phyloP scores from a whole-genome alignment of 2,113 vertebrate genomes.

The Mesembrinibis cayennensis region DNA sequence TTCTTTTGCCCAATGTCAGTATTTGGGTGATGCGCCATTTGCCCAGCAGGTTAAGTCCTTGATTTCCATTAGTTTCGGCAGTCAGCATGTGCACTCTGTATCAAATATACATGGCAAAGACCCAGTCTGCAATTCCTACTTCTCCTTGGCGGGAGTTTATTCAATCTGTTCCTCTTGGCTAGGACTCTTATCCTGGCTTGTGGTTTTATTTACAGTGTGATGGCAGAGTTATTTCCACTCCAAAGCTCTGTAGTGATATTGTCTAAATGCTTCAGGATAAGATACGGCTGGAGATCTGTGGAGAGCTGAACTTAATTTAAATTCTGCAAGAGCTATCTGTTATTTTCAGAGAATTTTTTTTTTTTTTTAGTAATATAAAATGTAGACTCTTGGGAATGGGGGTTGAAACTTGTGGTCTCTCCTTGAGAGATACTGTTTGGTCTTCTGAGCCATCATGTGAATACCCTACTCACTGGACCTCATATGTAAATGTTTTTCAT shows the following conservation, averaged over 20 bases:
- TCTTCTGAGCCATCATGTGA: not conserved
- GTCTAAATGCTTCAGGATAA: not conserved
- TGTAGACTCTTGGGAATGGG: not conserved
- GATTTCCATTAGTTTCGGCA: not conserved
- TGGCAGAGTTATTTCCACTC: constrained; percentile 25
- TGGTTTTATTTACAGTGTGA: constrained; percentile 4
- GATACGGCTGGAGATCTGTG: not conserved
- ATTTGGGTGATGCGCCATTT: not conserved
- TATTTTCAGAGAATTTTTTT: not conserved
- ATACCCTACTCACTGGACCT: not conserved
- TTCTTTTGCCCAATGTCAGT: not conserved
- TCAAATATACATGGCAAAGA: not conserved
- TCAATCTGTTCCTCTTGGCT: constrained; percentile 57
- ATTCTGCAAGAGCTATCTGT: not conserved
- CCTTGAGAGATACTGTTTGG: not conserved
- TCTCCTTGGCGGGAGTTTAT: constrained; percentile 30
- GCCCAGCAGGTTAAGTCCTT: not conserved
- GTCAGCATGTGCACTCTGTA: not conserved
- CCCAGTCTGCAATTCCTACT: constrained; percentile 9
- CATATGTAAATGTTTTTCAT: not conserved
- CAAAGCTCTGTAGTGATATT: not conserved
- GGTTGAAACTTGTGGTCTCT: not conserved
- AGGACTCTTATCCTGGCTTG: constrained; percentile 11
- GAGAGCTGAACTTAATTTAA: not conserved
- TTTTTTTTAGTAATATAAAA: not conserved